Percentiles rank a stretch among this genome's conserved stretches.
Conservation (phyloP, 1,140 invertebrate species). For the Philaenus spumarius region DNA sequence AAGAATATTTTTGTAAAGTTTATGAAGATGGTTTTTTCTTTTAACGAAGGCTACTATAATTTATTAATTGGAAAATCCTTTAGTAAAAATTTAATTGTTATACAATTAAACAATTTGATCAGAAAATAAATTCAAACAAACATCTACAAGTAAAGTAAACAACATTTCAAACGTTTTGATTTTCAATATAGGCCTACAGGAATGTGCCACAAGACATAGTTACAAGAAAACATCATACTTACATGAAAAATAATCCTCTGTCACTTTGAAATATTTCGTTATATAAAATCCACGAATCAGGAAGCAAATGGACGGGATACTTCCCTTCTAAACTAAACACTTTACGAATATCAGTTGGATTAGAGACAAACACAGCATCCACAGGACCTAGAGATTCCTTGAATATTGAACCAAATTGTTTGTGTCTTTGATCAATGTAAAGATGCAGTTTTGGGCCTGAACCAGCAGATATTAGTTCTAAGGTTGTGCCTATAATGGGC, state of each 20-base stretch:
- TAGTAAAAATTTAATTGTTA: no score
- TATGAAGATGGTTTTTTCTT: no score
- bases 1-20: no score
- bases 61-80: no score
- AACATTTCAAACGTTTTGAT: no score
- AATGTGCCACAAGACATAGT: background rate
- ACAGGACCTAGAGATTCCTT: constrained; percentile 58
- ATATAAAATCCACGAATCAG: constrained; percentile 74
- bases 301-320: constrained; percentile 69
- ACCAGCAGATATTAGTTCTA: constrained; percentile 36
- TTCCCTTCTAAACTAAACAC: constrained; percentile 71
- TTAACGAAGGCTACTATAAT: no score
- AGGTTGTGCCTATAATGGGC: constrained; percentile 39
- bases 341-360: constrained; percentile 56
- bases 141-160: no score
- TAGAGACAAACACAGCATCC: constrained; percentile 62
- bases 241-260: constrained; percentile 84
- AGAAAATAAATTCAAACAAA: no score
- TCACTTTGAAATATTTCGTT: constrained; percentile 60
- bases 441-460: constrained; percentile 49
- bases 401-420: constrained; percentile 66
- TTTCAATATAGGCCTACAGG: background rate
- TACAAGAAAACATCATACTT: constrained; percentile 38
- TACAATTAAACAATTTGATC: no score
- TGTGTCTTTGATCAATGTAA: constrained; percentile 65